Conservation (phyloP, 2,113 vertebrate species). For the Ciconia maguari region DNA sequence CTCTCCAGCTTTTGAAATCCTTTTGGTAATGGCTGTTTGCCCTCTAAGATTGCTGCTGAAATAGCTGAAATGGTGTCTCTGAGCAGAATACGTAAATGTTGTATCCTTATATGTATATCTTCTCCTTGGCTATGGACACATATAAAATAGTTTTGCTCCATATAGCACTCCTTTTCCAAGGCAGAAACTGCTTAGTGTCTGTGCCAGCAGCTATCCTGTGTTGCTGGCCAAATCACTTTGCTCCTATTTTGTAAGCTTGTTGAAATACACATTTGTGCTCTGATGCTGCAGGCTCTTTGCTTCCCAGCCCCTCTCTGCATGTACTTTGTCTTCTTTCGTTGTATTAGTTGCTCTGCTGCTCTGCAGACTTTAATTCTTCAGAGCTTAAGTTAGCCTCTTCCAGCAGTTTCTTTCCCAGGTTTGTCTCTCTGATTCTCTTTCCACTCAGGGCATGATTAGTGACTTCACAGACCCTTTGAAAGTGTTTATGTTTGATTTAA, state of each 20-base stretch:
- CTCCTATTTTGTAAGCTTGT: neutral
- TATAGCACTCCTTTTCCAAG: neutral
- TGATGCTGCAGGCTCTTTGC: neutral
- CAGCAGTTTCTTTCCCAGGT: neutral
- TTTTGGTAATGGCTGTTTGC: neutral
- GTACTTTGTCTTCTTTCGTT: neutral
- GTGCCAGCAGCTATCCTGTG: neutral
- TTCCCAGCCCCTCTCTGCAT: neutral
- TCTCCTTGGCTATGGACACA: neutral
- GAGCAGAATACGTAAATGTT: neutral
- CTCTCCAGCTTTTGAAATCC: neutral
- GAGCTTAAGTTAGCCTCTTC: neutral
- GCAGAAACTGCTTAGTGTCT: neutral
- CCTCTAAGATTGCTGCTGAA: neutral
- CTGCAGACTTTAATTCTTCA: neutral
- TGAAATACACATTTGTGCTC: neutral
- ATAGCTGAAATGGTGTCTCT: neutral
- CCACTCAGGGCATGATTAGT: neutral
- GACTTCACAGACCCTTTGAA: neutral
- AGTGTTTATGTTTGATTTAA: neutral
- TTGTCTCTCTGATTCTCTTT: neutral
- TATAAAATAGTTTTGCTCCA: neutral
- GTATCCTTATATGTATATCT: neutral
- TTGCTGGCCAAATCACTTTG: neutral
- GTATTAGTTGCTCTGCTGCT: neutral